Evolutionary conservation across 2,113 vertebrate genomes (phyloP).

Genomic region (Onychostruthus taczanowskii): DNA sequence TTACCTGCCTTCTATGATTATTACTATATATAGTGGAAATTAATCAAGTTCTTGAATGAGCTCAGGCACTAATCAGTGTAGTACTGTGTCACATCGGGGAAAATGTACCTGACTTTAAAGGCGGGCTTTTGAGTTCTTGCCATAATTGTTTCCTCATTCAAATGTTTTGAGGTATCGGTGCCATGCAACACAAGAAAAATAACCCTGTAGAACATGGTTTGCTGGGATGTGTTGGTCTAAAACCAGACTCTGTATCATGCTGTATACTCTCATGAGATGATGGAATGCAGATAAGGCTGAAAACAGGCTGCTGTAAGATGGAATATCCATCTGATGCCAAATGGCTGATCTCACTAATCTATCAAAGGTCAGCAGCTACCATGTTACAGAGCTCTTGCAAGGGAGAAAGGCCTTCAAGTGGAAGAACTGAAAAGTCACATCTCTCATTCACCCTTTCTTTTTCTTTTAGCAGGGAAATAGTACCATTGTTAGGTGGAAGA

Average conservation of each 20-base stretch:
- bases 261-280: not conserved
- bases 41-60: not conserved
- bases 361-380: not conserved
- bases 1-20: not conserved
- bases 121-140: not conserved
- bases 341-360: not conserved
- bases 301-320: not conserved
- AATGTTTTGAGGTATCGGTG: not conserved
- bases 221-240: not conserved
- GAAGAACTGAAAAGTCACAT: not conserved
- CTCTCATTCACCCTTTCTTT: not conserved
- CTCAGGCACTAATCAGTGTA: not conserved
- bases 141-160: not conserved
- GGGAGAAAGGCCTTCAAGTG: not conserved
- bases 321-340: not conserved
- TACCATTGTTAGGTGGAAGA: not conserved
- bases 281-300: not conserved
- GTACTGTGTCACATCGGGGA: not conserved
- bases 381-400: not conserved
- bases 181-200: not conserved
- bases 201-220: not conserved
- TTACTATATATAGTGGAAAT: not conserved
- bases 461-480: not conserved
- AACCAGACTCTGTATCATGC: not conserved
- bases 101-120: not conserved